Base-by-base conservation (phyloP, 1,140 invertebrate species). In the Pseudachorutes palmiensis region DNA sequence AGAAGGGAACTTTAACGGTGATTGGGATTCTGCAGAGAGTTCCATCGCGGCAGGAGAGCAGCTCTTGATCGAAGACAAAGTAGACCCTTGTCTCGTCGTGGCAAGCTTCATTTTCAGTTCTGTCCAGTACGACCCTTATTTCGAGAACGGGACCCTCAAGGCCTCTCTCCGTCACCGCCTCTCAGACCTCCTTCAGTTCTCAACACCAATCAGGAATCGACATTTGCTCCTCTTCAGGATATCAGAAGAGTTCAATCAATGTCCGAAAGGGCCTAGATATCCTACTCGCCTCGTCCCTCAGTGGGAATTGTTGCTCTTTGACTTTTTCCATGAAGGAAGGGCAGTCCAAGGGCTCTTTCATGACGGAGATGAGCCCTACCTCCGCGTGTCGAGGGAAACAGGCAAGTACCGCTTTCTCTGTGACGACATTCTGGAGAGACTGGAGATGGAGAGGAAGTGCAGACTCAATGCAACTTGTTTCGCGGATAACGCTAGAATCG, bases 271-370 rank as follows among this genome's bases (percentile, higher is more conserved):
- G 22, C 29, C 59, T 1, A 59, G 41, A 32, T 69, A 69, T 28
- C 68, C 68, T 1, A 33, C 33, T 3, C 16, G 68, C 28, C 64
- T 69, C n/a, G 68, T 69, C 1, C 51, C 62, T 2, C n/a, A 68
- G 5, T 69, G 68, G 68, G 68, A 69, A 45, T 29, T 62, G 36
- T 26, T 66, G 3, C 58, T 69, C 1, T 69, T 69, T 57, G 68
- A 69, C 19, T 65, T 66, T 55, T 69, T 69, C 33, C 5, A n/a
- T 2, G 59, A 66, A 19, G 68, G 29, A 9, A 24, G 49, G 16
- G 68, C 61, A 19, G 66, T 69, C 33, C 68, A 69, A 31, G 64
- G 59, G 22, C 30, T 28, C 24, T 26, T 28, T 51, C 19, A 62
- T 22, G 32, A 49, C n/a, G 61, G 45, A 16, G 31, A 63, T 26